Percentiles rank a stretch among this genome's conserved stretches.
Evolutionary conservation across 2,888 invertebrate genomes (phyloP).

Genomic region (Neoascia interrupta): DNA sequence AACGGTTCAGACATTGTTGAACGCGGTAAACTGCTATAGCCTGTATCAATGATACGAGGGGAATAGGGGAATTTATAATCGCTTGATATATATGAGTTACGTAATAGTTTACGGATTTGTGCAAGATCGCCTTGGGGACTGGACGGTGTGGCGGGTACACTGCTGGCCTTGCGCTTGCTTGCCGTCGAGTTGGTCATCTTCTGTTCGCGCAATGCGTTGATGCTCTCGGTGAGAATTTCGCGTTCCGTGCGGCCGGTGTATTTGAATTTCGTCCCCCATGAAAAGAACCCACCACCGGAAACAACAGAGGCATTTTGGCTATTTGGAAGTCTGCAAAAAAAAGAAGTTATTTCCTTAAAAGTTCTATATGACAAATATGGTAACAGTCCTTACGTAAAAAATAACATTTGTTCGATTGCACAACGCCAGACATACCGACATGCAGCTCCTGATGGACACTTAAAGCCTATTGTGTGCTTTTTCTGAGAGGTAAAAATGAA

Average conservation of each 20-base stretch:
- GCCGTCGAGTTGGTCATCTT: conserved; percentile 82
- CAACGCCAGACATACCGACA: conserved; percentile 98
- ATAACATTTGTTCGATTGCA: conserved; percentile 98
- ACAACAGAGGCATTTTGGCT: conserved; percentile 93
- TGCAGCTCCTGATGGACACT: conserved; percentile 94
- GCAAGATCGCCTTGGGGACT: conserved; percentile 84
- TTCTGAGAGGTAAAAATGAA: too few species aligned
- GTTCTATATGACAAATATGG: too few species aligned
- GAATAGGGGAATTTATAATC: conserved; percentile 72
- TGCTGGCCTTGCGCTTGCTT: conserved; percentile 88
- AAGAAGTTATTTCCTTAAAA: not conserved
- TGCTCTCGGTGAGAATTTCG: conserved; percentile 92
- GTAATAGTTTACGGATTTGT: conserved; percentile 80
- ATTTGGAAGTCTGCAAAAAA: conserved; percentile 86
- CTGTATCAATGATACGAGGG: conserved; percentile 79
- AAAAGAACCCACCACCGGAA: conserved; percentile 94
- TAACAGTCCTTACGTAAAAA: conserved; percentile 95
- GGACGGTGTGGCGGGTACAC: conserved; percentile 92
- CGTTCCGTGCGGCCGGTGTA: conserved; percentile 95
- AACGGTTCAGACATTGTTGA: conserved; percentile 89
- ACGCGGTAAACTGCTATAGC: conserved; percentile 91
- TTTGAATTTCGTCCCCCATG: conserved; percentile 96
- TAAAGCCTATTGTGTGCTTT: conserved; percentile 96
- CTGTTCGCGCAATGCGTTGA: conserved; percentile 84
- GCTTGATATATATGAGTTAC: conserved; percentile 72